Percentiles rank a stretch among this genome's conserved stretches.
phyloP scores from a whole-genome alignment of 2,888 invertebrate species.

The Parnassius mnemosyne region DNA sequence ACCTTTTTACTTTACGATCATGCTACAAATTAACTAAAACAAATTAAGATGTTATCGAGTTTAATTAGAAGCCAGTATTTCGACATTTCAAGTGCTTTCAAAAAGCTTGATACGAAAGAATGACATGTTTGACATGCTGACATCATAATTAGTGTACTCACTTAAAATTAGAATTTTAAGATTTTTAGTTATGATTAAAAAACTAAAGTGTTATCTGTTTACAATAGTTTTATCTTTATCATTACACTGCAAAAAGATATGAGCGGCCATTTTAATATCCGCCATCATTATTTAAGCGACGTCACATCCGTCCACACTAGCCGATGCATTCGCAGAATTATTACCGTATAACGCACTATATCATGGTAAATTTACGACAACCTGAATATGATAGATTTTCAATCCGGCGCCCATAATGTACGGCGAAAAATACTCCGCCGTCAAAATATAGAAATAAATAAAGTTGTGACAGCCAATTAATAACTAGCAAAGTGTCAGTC shows the following conservation, averaged over 20 bases:
- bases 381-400: constrained; percentile 81
- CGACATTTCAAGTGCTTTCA: too few relatives aligned
- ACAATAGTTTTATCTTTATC: too few relatives aligned
- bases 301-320: constrained; percentile 77
- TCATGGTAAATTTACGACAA: constrained; percentile 78
- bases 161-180: too few relatives aligned
- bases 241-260: constrained; percentile 12
- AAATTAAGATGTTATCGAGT: too few relatives aligned
- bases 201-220: too few relatives aligned
- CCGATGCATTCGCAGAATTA: constrained; percentile 73
- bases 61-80: too few relatives aligned
- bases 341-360: constrained; percentile 77
- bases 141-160: too few relatives aligned
- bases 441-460: constrained; percentile 81
- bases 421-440: constrained; percentile 71
- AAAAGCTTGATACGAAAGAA: too few relatives aligned
- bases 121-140: too few relatives aligned
- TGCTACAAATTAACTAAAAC: too few relatives aligned
- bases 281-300: constrained; percentile 73
- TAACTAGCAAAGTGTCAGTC: constrained; percentile 80
- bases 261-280: constrained; percentile 71
- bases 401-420: constrained; percentile 74
- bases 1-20: too few relatives aligned
- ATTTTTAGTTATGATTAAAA: too few relatives aligned
- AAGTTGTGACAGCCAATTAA: constrained; percentile 79